Evolutionary conservation across 1,140 invertebrate genomes (phyloP), one percentile per base, ranked within the genome.

Genomic region (Drosophila malerkotliana): DNA sequence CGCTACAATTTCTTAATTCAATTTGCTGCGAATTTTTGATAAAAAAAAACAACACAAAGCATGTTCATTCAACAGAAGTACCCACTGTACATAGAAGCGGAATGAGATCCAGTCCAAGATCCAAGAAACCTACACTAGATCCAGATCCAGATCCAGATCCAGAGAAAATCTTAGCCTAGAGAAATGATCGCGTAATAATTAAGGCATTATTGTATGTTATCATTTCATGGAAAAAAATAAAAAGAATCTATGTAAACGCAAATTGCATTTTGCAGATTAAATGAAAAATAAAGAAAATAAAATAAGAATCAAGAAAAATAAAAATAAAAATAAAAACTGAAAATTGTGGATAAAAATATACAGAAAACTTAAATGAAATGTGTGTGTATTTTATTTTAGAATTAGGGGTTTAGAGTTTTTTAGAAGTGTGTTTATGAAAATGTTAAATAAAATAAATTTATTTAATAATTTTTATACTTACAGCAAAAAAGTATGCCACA

Each of bases 321-420:
- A 18, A 18, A 18, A 18, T 1, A 48, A 79, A 79, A 37, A 48
- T 15, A 60, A 18, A 18, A 18, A 18, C 18, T 26, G 18, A 10
- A 72, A 79, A 73, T 59, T 79, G 77, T 80, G 72, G 52, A 77
- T 61, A 64, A 83, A 44, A 84, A 83, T 79, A 77, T 84, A 83
- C 75, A 72, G 59, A 85, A 81, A 72, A 77, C 55, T 26, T 54
- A 68, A 69, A 0, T 5, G 2, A 10, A 12, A 37, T 58, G 18
- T 53, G 44, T 24, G 7, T 24, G 15, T 44, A 4, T 21, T 10
- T 47, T 47, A 9, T 15, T 21, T 10, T 24, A 18, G 15, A 18
- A 21, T 21, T 21, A 21, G 3, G 41, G 15, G 10, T 18, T 18
- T 18, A 18, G 18, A 18, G 4, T n/a, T 12, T 28, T 28, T 28